Percentiles rank a stretch among this genome's conserved stretches.
Conservation (phyloP, 2,113 vertebrate species). For the Chlorodrepanis virens region DNA sequence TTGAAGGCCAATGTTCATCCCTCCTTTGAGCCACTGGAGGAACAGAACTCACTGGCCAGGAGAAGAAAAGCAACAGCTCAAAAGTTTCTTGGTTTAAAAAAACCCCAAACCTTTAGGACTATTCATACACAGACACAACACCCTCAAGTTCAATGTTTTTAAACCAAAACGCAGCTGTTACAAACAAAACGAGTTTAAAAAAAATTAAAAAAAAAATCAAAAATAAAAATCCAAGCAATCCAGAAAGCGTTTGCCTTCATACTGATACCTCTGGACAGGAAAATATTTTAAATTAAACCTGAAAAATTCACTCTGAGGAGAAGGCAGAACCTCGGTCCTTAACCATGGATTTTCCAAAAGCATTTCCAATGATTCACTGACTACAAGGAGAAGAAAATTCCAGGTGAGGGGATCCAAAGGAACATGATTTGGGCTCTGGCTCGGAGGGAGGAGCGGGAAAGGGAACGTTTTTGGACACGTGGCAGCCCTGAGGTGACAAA, state of each 20-base stretch:
- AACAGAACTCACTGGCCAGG: not conserved
- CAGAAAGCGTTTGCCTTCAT: not conserved
- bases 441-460: not conserved
- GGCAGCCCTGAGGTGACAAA: conserved; percentile 18
- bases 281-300: not conserved
- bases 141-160: not conserved
- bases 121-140: not conserved
- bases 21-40: not conserved
- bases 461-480: not conserved
- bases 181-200: not conserved
- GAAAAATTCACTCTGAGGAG: not conserved
- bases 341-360: not conserved
- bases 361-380: not conserved
- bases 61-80: not conserved
- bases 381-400: not conserved
- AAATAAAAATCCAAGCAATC: not conserved
- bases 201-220: not conserved
- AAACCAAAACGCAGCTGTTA: not conserved
- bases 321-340: not conserved
- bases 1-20: not conserved
- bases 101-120: not conserved
- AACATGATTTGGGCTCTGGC: not conserved
- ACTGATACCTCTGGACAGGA: not conserved
- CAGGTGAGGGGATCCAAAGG: not conserved
- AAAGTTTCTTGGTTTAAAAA: not conserved